Evolutionary conservation across 2,113 vertebrate species (phyloP), one percentile per base, ranked within the genome.

Genomic region (Aix galericulata): DNA sequence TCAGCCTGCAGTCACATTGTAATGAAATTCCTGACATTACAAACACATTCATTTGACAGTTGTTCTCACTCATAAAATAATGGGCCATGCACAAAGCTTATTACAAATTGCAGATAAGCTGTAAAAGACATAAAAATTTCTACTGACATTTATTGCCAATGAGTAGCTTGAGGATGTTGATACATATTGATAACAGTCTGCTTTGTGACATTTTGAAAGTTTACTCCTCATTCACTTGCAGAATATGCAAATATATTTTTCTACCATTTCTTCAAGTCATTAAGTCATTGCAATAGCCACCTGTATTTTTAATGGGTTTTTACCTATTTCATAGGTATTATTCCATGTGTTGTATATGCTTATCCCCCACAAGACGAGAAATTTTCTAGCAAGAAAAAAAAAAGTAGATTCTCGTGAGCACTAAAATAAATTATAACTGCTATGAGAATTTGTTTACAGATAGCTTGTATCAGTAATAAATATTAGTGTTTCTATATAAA

Each of bases 141-240:
- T 81, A 56, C 88, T 98, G 97, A 97, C 97, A 98, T 98, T 98
- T 98, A 97, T 97, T 96, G 89, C 88, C 93, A 82, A 91, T 44
- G 56, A 94, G 94, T 93, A 97, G 95, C 97, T 98, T 62, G 86
- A 97, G 95, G 96, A 98, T 98, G 94, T 97, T 98, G 97, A 97
- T 98, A 97, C 96, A 97, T 97, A 97, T 96, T 96, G 97, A 97
- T 97, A 97, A 97, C 91, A 97, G 95, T 96, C 95, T 96, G 93
- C 92, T 96, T 95, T 82, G 91, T 98, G 97, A 96, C 97, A 98
- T 98, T 98, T 97, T 48, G 72, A 97, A 98, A 98, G 93, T 97
- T 97, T 97, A 95, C 92, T 94, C 93, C 96, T 97, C 94, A 97
- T 97, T 97, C 95, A 93, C 95, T 97, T 84, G 88, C 60, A 86